Base-by-base conservation (phyloP, 2,888 invertebrate genomes). In the Hymenopus coronatus region DNA sequence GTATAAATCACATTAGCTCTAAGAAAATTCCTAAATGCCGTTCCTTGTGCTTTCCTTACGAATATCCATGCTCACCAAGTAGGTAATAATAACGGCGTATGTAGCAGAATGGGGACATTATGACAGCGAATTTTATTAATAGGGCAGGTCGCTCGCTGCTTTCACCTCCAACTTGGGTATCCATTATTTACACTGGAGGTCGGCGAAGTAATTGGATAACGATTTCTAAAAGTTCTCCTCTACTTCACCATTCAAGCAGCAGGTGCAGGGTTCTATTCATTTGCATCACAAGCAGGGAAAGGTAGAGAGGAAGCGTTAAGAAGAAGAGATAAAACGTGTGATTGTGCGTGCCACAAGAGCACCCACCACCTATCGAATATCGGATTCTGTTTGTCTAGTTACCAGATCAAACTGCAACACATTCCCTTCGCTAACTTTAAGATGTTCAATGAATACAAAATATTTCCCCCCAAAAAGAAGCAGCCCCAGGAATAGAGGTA, bases 181-280 rank as follows among this genome's bases (percentile, higher is more conserved):
- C 83, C 88, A 83, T 88, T 88, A 88, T 88, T 88, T 88, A 88
- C 88, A 83, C 40, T 33, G 40, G 85, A 27, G 85, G 54, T 15
- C n/a, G 27, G n/a, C 25, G 82, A 87, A 28, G 40, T 88, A 88
- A 88, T 88, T 88, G 88, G 88, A 88, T 88, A 88, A 88, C 88
- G 88, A 88, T 88, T 88, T 83, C 88, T 83, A 81, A 88, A 88
- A 88, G 82, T 40, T 33, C 82, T 40, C 82, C 20, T 40, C 86
- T 40, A 28, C 82, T 40, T 33, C 82, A 14, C 6, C 85, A 28
- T 83, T 28, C 25, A n/a, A 28, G 86, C 81, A 54, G 70, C 82
- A 88, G 83, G 27, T 83, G 88, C 46, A 28, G 30, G 27, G 14
- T 28, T 40, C 88, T 46, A 88, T 83, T 88, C 83, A 88, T 88